Evolutionary conservation across 2,113 vertebrate species (phyloP), one percentile per base, ranked within the genome.

Genomic region (Gallinago undulata): DNA sequence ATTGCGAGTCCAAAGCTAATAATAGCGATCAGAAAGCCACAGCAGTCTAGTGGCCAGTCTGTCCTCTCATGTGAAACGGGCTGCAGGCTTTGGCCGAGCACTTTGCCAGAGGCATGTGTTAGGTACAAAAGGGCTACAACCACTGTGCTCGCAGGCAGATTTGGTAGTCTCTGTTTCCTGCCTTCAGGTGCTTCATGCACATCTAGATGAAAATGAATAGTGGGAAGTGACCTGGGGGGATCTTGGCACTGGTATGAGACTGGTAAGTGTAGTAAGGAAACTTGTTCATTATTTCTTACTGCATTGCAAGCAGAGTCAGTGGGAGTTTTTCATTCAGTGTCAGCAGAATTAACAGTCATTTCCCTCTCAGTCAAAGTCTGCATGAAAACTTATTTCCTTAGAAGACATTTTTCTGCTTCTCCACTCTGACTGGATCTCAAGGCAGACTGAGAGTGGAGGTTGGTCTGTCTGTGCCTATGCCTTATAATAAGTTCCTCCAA

Each of bases 11-110:
- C 25, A 9, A 28, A 91, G 63, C 27, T 76, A 35, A 68, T 31
- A 53, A 56, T 19, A 28, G 33, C 10, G 57, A 89, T 81, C 69
- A 57, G 55, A 64, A 76, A 89, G 11, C 48, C n/a, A 11, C 17
- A 22, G 23, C 45, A 55, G 14, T 13, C 37, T 66, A 21, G 18
- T 70, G 78, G 23, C 45, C 51, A 37, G 18, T 37, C 23, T 1
- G 0, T 31, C 8, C 11, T 48, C 7, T 53, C 16, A 3, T 1
- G 31, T 66, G 45, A 79, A 47, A 94, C 0, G 0, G n/a, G 10
- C 31, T 82, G 28, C 19, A 30, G 74, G 35, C 11, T 75, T 79
- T 85, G 19, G 62, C 41, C 57, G 17, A 69, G 51, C 4, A 6
- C 11, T 19, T 63, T 30, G 23, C 39, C 63, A 79, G 59, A 76